phyloP scores from a whole-genome alignment of 2,113 vertebrate genomes.

The Oreochromis tanganicae region DNA sequence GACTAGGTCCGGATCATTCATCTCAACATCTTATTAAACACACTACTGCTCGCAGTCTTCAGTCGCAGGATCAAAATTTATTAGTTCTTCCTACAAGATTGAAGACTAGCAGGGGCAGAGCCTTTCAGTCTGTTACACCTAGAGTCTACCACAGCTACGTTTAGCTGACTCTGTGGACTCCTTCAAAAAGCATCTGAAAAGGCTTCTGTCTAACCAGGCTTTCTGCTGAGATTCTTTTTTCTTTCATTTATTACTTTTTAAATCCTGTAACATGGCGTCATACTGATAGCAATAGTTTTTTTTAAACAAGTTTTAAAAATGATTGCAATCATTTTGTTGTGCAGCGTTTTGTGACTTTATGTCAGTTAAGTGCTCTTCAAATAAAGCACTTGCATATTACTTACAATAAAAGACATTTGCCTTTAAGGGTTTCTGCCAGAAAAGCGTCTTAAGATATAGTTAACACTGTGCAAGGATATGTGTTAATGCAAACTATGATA shows the following conservation, averaged over 20 bases:
- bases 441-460: not conserved
- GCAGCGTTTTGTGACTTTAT: not conserved
- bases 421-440: not conserved
- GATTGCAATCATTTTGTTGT: not conserved
- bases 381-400: not conserved
- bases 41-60: not conserved
- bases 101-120: not conserved
- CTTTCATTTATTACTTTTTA: not conserved
- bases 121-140: not conserved
- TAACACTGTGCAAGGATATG: not conserved
- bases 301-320: rapidly evolving
- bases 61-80: not conserved
- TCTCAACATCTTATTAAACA: not conserved
- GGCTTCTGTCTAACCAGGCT: not conserved
- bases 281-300: rapidly evolving
- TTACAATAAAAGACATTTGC: not conserved
- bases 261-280: not conserved
- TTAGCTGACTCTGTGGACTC: not conserved
- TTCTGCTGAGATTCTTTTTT: not conserved
- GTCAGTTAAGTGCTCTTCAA: not conserved
- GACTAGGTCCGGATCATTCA: not conserved
- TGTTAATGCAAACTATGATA: rapidly evolving
- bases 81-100: not conserved
- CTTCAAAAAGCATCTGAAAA: not conserved
- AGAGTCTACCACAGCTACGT: not conserved